These are phyloP conservation scores for Dromococcyx pavoninus DNA, from an alignment of 2,797 vertebrate species.

Conservation along the genomic window DNA sequence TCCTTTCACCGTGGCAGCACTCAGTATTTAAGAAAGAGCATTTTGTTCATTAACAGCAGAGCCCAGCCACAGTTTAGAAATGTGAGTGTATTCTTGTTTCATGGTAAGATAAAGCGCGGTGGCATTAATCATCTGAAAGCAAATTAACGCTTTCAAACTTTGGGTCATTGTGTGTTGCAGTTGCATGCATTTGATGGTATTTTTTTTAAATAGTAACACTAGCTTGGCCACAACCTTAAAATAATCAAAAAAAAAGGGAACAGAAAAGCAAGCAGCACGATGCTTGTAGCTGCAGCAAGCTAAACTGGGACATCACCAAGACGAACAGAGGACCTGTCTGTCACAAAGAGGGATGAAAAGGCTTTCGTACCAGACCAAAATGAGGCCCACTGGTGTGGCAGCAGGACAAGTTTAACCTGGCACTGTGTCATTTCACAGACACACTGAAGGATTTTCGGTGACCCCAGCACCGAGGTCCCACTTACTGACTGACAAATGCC, in stretches of 20 bases:
- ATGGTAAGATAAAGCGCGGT: neutral
- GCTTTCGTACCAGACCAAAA: neutral
- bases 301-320: neutral
- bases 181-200: neutral
- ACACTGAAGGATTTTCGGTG: neutral
- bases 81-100: neutral
- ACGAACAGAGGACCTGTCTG: neutral
- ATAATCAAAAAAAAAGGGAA: neutral
- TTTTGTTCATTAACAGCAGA: neutral
- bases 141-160: neutral
- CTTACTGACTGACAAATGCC: neutral
- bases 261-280: neutral
- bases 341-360: neutral
- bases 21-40: neutral
- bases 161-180: neutral
- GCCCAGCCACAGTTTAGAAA: neutral
- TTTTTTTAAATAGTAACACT: neutral
- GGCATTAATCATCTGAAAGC: neutral
- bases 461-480: fast-evolving
- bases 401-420: neutral
- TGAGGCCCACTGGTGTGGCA: neutral
- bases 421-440: neutral
- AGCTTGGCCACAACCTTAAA: neutral
- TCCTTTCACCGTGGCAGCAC: neutral
- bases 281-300: neutral